Evolutionary conservation across 1,140 invertebrate genomes (phyloP).

Genomic region (Drosophila santomea): DNA sequence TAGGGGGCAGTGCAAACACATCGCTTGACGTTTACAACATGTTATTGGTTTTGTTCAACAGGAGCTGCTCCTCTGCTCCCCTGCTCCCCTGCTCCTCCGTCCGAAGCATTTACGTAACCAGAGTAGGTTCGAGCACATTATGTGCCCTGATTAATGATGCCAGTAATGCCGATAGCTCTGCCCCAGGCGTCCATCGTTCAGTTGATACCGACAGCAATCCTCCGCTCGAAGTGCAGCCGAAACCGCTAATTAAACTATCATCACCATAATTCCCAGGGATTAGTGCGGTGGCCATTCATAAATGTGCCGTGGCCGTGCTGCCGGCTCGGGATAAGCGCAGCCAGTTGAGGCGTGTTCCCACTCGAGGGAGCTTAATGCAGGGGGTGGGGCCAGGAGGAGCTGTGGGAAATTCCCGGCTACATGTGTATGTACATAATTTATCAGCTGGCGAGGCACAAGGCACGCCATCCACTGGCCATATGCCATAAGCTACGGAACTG

Average conservation of each 20-base stretch:
- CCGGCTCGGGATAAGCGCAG: slow-evolving; percentile 12
- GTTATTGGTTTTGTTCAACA: slow-evolving; percentile 71
- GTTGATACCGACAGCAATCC: background rate
- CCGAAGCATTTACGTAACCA: slow-evolving; percentile 30
- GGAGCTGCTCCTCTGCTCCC: background rate
- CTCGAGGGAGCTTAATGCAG: background rate
- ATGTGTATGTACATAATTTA: slow-evolving; percentile 5
- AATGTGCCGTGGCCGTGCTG: background rate
- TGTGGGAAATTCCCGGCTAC: slow-evolving; percentile 7
- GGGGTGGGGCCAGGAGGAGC: background rate
- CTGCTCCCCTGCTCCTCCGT: no score
- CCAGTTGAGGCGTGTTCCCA: slow-evolving; percentile 9
- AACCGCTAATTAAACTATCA: slow-evolving; percentile 49
- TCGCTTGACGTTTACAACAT: slow-evolving; percentile 62
- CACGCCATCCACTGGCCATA: background rate
- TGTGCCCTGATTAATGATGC: slow-evolving; percentile 68
- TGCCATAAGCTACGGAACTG: background rate
- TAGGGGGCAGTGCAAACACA: slow-evolving; percentile 32
- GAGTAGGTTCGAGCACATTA: slow-evolving; percentile 15
- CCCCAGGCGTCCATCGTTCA: background rate
- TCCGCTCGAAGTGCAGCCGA: background rate
- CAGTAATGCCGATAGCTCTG: background rate
- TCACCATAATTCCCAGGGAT: slow-evolving; percentile 26
- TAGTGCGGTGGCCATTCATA: slow-evolving; percentile 4
- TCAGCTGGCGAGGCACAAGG: background rate